Conservation (phyloP, 1,140 invertebrate genomes). For the Hermetia illucens region DNA sequence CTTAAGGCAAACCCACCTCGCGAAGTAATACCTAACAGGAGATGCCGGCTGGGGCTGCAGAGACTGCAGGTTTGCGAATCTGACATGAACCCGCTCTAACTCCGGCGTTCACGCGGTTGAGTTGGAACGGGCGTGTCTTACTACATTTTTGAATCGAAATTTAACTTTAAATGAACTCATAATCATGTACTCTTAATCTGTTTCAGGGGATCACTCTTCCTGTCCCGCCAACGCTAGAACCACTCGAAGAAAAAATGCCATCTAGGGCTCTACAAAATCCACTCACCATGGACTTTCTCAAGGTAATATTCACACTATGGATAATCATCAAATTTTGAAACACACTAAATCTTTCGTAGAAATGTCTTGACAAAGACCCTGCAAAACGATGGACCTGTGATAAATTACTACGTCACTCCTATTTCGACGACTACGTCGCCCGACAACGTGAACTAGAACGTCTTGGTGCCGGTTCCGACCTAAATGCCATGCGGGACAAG, state of each 20-base stretch:
- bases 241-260: slow-evolving; percentile 73
- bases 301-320: slow-evolving; percentile 36
- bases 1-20: too few relatives aligned
- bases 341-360: slow-evolving; percentile 34
- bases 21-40: too few relatives aligned
- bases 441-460: slow-evolving; percentile 25
- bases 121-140: too few relatives aligned
- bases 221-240: slow-evolving; percentile 72
- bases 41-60: too few relatives aligned
- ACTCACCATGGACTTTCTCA: slow-evolving; percentile 70
- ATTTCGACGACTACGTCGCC: slow-evolving; percentile 30
- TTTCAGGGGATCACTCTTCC: slow-evolving; percentile 80
- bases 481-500: slow-evolving; percentile 28
- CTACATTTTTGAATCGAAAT: not conserved
- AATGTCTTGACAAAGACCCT: slow-evolving; percentile 92
- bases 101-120: too few relatives aligned
- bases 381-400: slow-evolving; percentile 79
- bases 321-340: not conserved
- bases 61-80: too few relatives aligned
- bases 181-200: not conserved
- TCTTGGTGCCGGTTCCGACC: slow-evolving; percentile 16
- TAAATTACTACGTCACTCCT: slow-evolving; percentile 70
- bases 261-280: slow-evolving; percentile 45
- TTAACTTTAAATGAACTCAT: not conserved
- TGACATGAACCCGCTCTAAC: too few relatives aligned